Evolutionary conservation across 2,888 invertebrate species (phyloP), one percentile per base, ranked within the genome.

Genomic region (Hypomecis atomaria): DNA sequence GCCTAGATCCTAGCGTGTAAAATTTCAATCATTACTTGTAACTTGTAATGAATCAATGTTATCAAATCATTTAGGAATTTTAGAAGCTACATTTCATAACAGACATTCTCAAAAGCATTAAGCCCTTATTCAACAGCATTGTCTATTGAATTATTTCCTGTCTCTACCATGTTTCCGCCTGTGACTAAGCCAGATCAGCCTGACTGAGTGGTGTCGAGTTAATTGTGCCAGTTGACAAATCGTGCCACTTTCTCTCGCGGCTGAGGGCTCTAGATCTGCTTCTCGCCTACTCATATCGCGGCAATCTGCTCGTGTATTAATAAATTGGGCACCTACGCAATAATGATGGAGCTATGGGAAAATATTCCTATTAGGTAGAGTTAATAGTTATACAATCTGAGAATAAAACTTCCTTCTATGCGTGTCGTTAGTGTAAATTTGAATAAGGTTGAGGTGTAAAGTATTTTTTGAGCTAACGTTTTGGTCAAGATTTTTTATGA

Each of bases 161-260:
- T 44, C 52, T 43, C 13, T 42, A 55, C 34, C 13, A 8, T 34
- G 63, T 59, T 67, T 69, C 62, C 60, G 66, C 42, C 50, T 67
- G 57, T 65, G 59, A 67, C 58, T 69, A 54, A 66, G 58, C 47
- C 56, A 61, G 56, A 56, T 59, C 34, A 43, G 42, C 37, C 54
- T 69, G 62, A 59, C 60, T 62, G 58, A 54, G 60, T 65, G 66
- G 71, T 65, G 66, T 70, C 65, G 65, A 59, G 64, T 71, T 74
- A 75, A 78, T 74, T 75, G 72, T 71, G 74, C 69, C 71, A 64
- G 63, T 61, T 70, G 67, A 73, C 71, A 71, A 69, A 74, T 72
- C 69, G 71, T 74, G 71, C 70, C 67, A 67, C 77, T 77, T 77
- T 77, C 76, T 74, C 75, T 65, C 62, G 59, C 61, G 59, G 65